Conservation (phyloP, 2,797 vertebrate species). For the Pteronotus mesoamericanus region DNA sequence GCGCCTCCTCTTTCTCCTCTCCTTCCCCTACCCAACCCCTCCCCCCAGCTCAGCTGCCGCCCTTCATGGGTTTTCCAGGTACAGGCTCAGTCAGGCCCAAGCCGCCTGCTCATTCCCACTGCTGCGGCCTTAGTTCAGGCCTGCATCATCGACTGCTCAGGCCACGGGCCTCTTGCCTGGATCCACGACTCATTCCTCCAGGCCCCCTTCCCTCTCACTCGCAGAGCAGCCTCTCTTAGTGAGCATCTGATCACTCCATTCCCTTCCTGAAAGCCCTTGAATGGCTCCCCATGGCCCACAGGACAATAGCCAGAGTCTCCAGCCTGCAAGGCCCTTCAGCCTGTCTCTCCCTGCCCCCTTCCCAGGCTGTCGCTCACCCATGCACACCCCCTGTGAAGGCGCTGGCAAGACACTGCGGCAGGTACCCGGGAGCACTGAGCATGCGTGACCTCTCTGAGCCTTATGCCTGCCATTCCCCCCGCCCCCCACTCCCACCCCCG, state of each 20-base stretch:
- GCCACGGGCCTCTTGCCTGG: background rate
- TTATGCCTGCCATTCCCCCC: background rate
- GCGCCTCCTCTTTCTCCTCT: background rate
- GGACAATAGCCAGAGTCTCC: background rate
- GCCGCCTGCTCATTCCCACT: background rate
- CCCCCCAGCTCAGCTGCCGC: background rate
- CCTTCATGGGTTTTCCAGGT: background rate
- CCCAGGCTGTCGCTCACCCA: background rate
- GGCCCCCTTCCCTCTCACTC: background rate
- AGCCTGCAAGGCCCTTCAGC: background rate
- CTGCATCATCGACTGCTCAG: background rate
- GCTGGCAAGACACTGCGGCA: background rate
- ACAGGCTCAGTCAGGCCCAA: background rate
- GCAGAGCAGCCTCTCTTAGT: background rate
- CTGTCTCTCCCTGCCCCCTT: background rate
- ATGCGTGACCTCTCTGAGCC: accelerated
- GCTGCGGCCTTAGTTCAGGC: background rate
- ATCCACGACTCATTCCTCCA: no score
- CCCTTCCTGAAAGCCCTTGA: background rate
- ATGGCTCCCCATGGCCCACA: background rate
- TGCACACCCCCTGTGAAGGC: accelerated
- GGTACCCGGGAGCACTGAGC: background rate
- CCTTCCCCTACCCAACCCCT: no score
- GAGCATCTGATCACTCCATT: background rate
- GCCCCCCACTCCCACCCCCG: background rate